Base-by-base conservation (phyloP, 2,888 invertebrate species). In the Papilio elwesi region DNA sequence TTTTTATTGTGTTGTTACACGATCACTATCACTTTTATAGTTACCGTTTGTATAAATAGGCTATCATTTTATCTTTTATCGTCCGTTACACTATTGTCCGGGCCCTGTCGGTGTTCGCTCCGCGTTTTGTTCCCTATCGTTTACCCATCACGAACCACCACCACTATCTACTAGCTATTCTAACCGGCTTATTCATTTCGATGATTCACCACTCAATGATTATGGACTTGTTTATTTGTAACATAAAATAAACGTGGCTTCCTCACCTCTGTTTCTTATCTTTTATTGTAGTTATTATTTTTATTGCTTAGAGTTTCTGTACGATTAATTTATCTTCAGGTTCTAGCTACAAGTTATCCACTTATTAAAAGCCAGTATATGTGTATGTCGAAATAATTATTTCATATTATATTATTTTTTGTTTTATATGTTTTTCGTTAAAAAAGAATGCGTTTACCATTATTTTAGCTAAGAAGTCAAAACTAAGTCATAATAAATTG, bases 11-110 rank as follows among this genome's bases (percentile, higher is more conserved):
- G 77, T 81, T 80, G 79, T 81, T 83, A 76, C 80, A 83, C 78
- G 86, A 89, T 89, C 79, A 81, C 81, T 85, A 88, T 87, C 85
- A 80, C 79, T 71, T 80, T 81, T 81, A 82, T 85, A 85, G 85
- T 85, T 81, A 83, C 82, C 80, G 79, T 82, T 84, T 77, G 83
- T 82, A 82, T 84, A 85, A 87, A 88, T 86, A 81, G 83, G 78
- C 83, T 77, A 82, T 86, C 82, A 76, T 81, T 80, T 85, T 86
- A 82, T 82, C 85, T 82, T 85, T 86, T 83, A 85, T 82, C 80
- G 81, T 79, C 75, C 79, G 80, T 79, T 79, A 77, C 78, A 77
- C 76, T 78, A 78, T 80, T 76, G 75, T 77, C 70, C 75, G 74
- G 72, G 74, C 73, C 38, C 65, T 74, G 74, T 74, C 76, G 75